These are phyloP conservation scores for Kryphioiulus occultus DNA, from an alignment of 2,888 invertebrate genomes.

Conservation along the genomic window DNA sequence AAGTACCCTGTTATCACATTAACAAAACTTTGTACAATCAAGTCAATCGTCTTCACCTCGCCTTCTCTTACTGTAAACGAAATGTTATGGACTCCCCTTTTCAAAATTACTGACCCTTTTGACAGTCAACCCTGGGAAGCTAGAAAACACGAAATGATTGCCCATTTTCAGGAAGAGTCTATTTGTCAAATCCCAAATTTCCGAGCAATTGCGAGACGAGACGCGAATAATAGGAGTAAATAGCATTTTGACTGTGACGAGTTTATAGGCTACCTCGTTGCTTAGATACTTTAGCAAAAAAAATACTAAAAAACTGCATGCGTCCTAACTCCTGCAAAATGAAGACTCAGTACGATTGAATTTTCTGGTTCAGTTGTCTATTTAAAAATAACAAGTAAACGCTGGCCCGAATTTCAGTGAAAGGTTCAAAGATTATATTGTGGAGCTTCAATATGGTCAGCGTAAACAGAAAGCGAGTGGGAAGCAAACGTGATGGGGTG, in stretches of 20 bases:
- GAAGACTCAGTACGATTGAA: not conserved
- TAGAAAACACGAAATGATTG: not conserved
- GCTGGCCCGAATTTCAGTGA: constrained; percentile 8
- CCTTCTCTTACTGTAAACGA: not conserved
- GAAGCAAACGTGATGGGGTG: not conserved
- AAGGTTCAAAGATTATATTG: constrained; percentile 28
- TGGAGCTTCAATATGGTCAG: not conserved
- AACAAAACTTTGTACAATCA: too few relatives aligned
- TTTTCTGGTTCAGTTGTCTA: constrained; percentile 19
- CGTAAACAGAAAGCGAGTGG: not conserved
- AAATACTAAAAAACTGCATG: not conserved
- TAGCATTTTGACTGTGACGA: constrained; percentile 8
- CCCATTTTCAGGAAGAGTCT: not conserved
- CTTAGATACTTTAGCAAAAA: not conserved
- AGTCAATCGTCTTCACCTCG: too few relatives aligned
- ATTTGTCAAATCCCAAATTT: not conserved
- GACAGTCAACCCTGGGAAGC: not conserved
- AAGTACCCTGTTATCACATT: too few relatives aligned
- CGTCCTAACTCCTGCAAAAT: not conserved
- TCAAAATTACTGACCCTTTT: not conserved
- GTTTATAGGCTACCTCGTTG: not conserved
- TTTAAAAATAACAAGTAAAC: constrained; percentile 33
- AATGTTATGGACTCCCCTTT: not conserved
- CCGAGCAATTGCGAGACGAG: not conserved
- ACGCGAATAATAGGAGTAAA: constrained; percentile 21